These are phyloP conservation scores for Ellobius talpinus DNA, from an alignment of 2,113 vertebrate genomes.

Conservation along the genomic window DNA sequence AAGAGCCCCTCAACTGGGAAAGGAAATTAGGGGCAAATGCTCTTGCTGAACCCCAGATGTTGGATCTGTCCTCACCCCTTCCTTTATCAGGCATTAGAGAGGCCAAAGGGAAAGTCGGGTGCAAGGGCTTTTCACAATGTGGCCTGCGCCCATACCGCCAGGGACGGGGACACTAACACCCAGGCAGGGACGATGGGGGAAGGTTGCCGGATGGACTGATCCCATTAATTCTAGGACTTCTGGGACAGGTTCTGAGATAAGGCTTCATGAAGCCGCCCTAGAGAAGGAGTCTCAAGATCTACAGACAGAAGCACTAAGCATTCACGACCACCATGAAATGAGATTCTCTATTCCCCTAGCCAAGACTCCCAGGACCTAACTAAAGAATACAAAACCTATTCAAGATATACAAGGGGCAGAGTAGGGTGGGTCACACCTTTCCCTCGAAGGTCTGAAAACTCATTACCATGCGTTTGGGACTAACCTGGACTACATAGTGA, in stretches of 20 bases:
- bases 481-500: not conserved
- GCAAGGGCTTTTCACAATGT: not conserved
- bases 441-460: not conserved
- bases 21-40: not conserved
- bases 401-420: not conserved
- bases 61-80: conserved; percentile 28
- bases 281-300: not conserved
- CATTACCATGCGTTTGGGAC: not conserved
- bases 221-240: not conserved
- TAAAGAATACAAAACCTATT: not conserved
- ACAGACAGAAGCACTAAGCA: not conserved
- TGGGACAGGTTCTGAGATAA: not conserved
- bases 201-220: not conserved
- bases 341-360: not conserved
- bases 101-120: not conserved
- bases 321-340: not conserved
- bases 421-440: not conserved
- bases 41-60: conserved; percentile 24
- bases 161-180: not conserved
- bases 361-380: not conserved
- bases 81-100: conserved; percentile 3
- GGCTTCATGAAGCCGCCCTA: not conserved
- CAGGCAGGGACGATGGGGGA: not conserved
- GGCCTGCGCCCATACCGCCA: not conserved
- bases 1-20: conserved; percentile 35